Conservation (phyloP, 2,888 invertebrate genomes). For the Cataglyphis rosenhaueri region DNA sequence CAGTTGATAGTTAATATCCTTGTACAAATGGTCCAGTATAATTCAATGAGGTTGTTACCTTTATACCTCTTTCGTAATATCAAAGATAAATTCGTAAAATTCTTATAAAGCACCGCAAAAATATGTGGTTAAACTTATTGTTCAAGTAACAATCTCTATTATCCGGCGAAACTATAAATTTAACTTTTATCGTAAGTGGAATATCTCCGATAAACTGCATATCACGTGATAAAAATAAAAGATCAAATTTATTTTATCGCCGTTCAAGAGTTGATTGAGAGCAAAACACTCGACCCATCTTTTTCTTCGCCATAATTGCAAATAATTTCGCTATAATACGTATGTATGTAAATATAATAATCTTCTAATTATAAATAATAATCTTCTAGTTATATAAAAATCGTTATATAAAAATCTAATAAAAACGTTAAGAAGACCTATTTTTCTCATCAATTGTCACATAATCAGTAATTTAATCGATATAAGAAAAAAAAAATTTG, state of each 20-base stretch:
- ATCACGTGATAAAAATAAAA: slow-evolving; percentile 48
- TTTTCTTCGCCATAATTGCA: neutral
- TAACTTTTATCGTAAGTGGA: slow-evolving; percentile 67
- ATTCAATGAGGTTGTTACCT: slow-evolving; percentile 34
- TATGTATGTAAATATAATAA: neutral
- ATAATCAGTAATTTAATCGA: neutral
- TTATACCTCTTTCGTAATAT: slow-evolving; percentile 37
- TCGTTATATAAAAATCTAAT: too few relatives aligned
- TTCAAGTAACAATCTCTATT: slow-evolving; percentile 27
- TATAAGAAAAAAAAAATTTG: neutral
- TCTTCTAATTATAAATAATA: neutral
- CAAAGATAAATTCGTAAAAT: slow-evolving; percentile 41
- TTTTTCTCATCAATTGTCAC: neutral
- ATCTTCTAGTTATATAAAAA: too few relatives aligned
- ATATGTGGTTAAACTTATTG: slow-evolving; percentile 53
- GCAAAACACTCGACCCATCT: neutral
- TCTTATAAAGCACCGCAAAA: slow-evolving; percentile 11
- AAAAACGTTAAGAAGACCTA: neutral
- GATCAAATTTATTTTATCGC: slow-evolving; percentile 62
- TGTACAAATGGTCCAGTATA: slow-evolving; percentile 21
- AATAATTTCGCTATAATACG: neutral
- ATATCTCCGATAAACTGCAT: slow-evolving; percentile 49
- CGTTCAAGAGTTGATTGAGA: slow-evolving; percentile 25
- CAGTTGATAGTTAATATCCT: slow-evolving; percentile 29
- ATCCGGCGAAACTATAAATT: slow-evolving; percentile 54